A percentile compares a stretch with the other conserved stretches of the same genome.
These are phyloP conservation scores for Limenitis camilla DNA, from an alignment of 2,888 invertebrate genomes.

Conservation along the genomic window DNA sequence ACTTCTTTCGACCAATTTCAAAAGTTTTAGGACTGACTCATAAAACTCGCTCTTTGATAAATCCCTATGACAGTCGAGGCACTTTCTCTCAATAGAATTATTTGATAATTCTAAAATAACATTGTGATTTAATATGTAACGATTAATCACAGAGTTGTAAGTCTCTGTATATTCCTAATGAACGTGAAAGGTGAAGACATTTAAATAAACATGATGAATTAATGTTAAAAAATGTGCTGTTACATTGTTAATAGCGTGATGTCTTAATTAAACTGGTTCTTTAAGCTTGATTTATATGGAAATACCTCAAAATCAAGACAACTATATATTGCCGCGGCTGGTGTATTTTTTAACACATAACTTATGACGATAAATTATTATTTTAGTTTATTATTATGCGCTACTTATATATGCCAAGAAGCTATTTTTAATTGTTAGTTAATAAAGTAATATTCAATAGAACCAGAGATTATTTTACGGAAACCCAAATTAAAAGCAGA, in stretches of 20 bases:
- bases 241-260: conserved; percentile 21
- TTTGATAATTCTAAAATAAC: conserved; percentile 7
- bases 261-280: conserved; percentile 7
- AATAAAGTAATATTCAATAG: too few species aligned
- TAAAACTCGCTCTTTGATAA: conserved; percentile 15
- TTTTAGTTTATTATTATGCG: too few species aligned
- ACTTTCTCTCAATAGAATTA: conserved; percentile 24
- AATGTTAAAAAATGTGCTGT: conserved; percentile 14
- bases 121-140: conserved; percentile 20
- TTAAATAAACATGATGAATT: conserved; percentile 29
- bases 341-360: too few species aligned
- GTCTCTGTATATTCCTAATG: conserved; percentile 24
- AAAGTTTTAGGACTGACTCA: conserved; percentile 14
- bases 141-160: conserved; percentile 25
- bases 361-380: too few species aligned
- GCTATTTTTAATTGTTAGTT: too few species aligned
- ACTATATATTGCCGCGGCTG: too few species aligned
- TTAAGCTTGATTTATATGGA: neutral
- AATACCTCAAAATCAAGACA: too few species aligned
- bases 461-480: too few species aligned
- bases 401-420: too few species aligned
- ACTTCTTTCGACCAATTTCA: conserved; percentile 17
- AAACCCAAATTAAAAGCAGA: too few species aligned
- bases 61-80: conserved; percentile 4
- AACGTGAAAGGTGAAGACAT: conserved; percentile 26